A percentile compares a stretch with the other conserved stretches of the same genome.
phyloP scores from a whole-genome alignment of 2,113 vertebrate genomes.

The Atrichornis clamosus region DNA sequence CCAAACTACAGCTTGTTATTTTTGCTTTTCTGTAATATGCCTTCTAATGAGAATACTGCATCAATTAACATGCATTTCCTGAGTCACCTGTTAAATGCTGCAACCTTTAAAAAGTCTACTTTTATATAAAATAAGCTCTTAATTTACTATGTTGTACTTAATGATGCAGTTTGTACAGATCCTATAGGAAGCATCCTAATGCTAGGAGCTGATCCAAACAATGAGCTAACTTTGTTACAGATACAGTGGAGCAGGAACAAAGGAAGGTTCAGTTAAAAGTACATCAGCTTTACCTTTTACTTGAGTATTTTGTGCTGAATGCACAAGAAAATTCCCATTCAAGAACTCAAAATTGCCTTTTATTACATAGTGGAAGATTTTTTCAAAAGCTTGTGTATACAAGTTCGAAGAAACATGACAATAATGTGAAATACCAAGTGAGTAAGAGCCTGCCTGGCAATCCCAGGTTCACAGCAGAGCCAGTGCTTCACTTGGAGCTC shows the following conservation, averaged over 20 bases:
- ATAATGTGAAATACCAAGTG: background rate
- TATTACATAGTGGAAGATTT: slow-evolving; percentile 7
- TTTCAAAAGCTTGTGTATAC: background rate
- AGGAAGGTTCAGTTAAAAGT: background rate
- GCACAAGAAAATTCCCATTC: background rate
- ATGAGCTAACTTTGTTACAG: background rate
- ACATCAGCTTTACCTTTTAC: background rate
- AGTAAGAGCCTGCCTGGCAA: background rate
- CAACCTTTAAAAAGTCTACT: background rate
- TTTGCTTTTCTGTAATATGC: background rate
- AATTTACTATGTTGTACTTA: background rate
- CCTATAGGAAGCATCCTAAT: background rate
- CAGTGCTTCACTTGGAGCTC: background rate
- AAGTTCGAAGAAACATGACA: slow-evolving; percentile 16
- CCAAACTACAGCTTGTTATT: background rate
- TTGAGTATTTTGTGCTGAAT: background rate
- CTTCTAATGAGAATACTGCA: background rate
- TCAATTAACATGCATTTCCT: background rate
- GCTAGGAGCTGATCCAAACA: background rate
- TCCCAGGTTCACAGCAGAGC: background rate
- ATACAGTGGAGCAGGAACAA: background rate
- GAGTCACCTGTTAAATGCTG: background rate
- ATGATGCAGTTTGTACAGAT: background rate
- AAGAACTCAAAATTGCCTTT: slow-evolving; percentile 20
- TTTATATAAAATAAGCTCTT: background rate